These are phyloP conservation scores for Hyles lineata DNA, from an alignment of 2,888 invertebrate species.

Conservation along the genomic window DNA sequence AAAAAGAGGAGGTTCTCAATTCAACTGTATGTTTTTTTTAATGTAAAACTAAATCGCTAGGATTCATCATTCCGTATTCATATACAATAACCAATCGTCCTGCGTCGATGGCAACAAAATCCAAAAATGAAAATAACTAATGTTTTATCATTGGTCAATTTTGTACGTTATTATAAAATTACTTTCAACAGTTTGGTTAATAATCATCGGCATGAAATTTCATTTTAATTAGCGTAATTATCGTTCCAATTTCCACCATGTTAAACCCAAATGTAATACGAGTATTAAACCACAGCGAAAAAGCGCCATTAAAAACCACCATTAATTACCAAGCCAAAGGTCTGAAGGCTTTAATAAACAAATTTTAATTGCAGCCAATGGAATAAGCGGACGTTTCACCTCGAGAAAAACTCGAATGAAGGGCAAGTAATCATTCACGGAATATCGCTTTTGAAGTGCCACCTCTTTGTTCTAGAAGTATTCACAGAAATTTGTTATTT, in stretches of 20 bases:
- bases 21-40: neutral
- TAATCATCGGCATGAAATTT: no score
- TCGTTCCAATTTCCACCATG: no score
- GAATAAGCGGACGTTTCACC: conserved; percentile 48
- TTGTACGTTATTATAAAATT: no score
- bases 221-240: no score
- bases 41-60: neutral
- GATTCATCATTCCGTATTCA: neutral
- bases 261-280: neutral
- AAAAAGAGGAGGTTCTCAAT: no score
- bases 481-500: conserved; percentile 43
- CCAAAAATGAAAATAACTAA: no score
- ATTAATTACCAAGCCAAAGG: conserved; percentile 26
- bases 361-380: conserved; percentile 45
- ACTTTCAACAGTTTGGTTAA: no score
- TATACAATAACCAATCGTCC: no score
- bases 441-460: conserved; percentile 44
- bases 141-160: no score
- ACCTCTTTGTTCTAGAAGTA: conserved; percentile 43
- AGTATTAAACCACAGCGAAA: conserved; percentile 3
- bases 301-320: neutral
- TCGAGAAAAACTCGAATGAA: conserved; percentile 38
- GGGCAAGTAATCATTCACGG: conserved; percentile 42
- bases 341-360: conserved; percentile 32
- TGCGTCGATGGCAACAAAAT: no score